phyloP scores from a whole-genome alignment of 2,113 vertebrate species.

The Vidua macroura region DNA sequence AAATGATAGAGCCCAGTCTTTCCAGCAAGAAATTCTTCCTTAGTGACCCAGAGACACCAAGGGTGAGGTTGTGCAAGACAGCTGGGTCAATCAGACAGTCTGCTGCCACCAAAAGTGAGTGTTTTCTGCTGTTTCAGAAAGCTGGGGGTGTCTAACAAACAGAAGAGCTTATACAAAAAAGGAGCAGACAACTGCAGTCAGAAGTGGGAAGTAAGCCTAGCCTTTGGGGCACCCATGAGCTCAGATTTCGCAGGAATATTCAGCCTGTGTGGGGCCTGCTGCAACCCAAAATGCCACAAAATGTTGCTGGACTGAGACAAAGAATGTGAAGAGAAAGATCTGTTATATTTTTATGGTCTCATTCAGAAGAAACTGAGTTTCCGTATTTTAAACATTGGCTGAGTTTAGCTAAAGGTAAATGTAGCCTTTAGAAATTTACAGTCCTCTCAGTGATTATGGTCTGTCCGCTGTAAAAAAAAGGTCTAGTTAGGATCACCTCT shows the following conservation, averaged over 20 bases:
- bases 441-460: background rate
- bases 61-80: slow-evolving; percentile 33
- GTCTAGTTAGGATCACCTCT: background rate
- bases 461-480: background rate
- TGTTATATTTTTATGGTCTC: background rate
- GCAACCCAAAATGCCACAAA: background rate
- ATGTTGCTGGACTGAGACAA: background rate
- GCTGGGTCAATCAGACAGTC: background rate
- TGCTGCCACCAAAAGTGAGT: background rate
- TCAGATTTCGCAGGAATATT: slow-evolving; percentile 14
- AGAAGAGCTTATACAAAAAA: background rate
- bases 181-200: background rate
- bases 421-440: background rate
- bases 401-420: background rate
- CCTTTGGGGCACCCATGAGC: slow-evolving; percentile 8
- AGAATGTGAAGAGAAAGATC: background rate
- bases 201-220: background rate
- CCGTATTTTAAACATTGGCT: background rate
- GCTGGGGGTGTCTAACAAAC: background rate
- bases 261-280: background rate
- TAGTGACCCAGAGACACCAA: background rate
- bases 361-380: background rate
- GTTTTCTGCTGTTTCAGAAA: slow-evolving; percentile 14
- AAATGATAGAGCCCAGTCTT: background rate
- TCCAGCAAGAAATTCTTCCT: slow-evolving; percentile 18